Evolutionary conservation across 2,888 invertebrate genomes (phyloP).

Genomic region (Chaetogeoica ovagalla): DNA sequence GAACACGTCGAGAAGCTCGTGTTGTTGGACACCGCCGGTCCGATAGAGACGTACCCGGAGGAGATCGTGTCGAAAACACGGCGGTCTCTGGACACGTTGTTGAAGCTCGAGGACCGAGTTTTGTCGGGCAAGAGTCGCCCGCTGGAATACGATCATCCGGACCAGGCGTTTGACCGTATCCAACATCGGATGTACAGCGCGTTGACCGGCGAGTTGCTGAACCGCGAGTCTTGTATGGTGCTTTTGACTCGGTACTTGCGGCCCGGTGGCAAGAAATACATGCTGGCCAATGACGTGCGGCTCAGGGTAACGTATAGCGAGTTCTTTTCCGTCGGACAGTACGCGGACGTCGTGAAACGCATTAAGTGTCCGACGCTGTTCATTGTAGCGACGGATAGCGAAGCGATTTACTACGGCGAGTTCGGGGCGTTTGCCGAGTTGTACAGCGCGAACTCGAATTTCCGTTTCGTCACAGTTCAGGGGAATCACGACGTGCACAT

Average conservation of each 20-base stretch:
- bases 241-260: constrained; percentile 15
- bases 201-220: constrained; percentile 55
- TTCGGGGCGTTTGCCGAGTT: not conserved
- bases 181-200: constrained; percentile 49
- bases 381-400: constrained; percentile 20
- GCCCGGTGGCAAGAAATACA: not conserved
- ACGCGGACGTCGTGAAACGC: not conserved
- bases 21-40: constrained; percentile 54
- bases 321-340: constrained; percentile 1
- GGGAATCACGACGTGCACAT: constrained; percentile 57
- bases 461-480: constrained; percentile 48
- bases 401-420: not conserved
- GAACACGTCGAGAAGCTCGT: constrained; percentile 43
- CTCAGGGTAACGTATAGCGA: constrained; percentile 7
- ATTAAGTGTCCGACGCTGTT: constrained; percentile 21
- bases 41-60: constrained; percentile 32
- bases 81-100: constrained; percentile 52
- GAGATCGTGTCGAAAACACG: constrained; percentile 52
- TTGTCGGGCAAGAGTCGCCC: constrained; percentile 39
- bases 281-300: constrained; percentile 2
- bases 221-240: constrained; percentile 53
- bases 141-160: constrained; percentile 56
- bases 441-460: not conserved
- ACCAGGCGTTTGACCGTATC: constrained; percentile 55
- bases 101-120: constrained; percentile 54